Conservation (phyloP, 2,797 vertebrate species). For the Spizella passerina region DNA sequence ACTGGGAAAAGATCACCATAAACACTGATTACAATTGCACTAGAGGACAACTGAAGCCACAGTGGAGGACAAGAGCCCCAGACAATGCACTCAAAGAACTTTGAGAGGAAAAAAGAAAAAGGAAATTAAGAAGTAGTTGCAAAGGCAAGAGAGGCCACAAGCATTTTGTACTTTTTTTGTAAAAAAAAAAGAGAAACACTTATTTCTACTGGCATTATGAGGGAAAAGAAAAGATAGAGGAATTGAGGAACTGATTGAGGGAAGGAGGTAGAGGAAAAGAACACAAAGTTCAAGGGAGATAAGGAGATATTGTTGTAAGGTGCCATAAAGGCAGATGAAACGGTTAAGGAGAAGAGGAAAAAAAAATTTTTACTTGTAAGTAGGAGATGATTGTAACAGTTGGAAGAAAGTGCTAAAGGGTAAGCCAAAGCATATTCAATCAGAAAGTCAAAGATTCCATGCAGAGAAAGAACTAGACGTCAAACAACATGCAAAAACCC, state of each 20-base stretch:
- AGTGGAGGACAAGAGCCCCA: background rate
- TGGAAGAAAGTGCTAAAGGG: background rate
- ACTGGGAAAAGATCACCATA: background rate
- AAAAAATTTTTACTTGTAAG: background rate
- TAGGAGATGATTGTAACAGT: background rate
- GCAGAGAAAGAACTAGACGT: background rate
- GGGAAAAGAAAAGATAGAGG: background rate
- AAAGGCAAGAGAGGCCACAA: background rate
- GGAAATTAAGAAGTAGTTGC: slow-evolving; percentile 3
- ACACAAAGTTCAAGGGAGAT: background rate
- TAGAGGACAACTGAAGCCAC: background rate
- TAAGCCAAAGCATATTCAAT: background rate
- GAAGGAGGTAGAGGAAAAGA: background rate
- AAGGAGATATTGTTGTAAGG: background rate
- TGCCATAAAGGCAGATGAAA: background rate
- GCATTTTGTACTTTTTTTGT: background rate
- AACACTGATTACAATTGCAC: background rate
- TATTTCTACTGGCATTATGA: background rate
- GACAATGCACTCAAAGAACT: background rate
- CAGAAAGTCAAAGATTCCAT: background rate
- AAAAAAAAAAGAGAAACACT: background rate
- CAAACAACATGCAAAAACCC: background rate
- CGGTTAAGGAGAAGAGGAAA: background rate
- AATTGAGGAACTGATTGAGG: background rate
- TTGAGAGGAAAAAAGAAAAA: background rate